These are phyloP conservation scores for Brenthis ino DNA, from an alignment of 2,888 invertebrate species.

Conservation along the genomic window DNA sequence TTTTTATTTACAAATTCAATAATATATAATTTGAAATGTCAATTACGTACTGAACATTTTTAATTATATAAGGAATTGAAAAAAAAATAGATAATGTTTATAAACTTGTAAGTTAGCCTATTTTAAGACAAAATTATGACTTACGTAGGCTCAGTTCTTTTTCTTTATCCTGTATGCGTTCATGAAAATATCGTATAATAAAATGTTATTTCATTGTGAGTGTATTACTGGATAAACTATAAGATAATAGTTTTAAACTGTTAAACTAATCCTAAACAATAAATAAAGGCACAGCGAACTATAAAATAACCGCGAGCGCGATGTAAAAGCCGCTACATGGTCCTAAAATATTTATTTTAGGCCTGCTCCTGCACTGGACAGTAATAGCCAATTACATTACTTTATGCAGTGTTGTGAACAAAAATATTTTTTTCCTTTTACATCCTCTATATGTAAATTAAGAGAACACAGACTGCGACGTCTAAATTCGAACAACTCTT, in stretches of 20 bases:
- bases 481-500: background rate
- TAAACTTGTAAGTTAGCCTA: no score
- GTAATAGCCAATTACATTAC: constrained; percentile 31
- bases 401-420: constrained; percentile 26
- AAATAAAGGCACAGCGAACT: constrained; percentile 13
- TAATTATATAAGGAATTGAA: no score
- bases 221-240: background rate
- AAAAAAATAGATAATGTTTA: no score
- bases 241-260: constrained; percentile 1
- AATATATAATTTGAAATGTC: no score
- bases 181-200: no score
- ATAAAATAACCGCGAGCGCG: constrained; percentile 27
- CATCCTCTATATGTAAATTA: constrained; percentile 31
- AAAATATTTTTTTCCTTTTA: constrained; percentile 23
- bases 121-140: no score
- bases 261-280: constrained; percentile 14
- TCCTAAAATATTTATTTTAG: constrained; percentile 32
- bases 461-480: constrained; percentile 5
- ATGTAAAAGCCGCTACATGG: constrained; percentile 25
- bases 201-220: background rate
- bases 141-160: no score
- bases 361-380: constrained; percentile 18
- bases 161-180: no score
- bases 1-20: no score
- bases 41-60: no score